phyloP scores from a whole-genome alignment of 1,140 invertebrate genomes.

The Nasonia giraulti region DNA sequence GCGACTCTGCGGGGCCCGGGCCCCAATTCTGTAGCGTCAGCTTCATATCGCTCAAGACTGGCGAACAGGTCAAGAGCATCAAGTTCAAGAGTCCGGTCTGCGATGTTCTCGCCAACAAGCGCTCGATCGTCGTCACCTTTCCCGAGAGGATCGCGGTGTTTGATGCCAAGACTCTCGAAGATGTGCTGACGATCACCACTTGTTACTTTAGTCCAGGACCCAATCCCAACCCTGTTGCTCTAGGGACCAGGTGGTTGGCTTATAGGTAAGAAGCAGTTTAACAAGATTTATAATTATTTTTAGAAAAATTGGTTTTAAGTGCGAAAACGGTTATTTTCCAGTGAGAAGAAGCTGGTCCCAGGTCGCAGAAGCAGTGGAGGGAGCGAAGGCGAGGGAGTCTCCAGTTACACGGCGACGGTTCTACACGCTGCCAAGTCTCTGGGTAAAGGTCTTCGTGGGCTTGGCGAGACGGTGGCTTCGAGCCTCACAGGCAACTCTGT shows the following conservation, averaged over 20 bases:
- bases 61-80: constrained; percentile 91
- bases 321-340: constrained; percentile 60
- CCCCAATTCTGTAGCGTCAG: constrained; percentile 90
- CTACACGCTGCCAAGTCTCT: constrained; percentile 95
- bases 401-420: constrained; percentile 96
- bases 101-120: constrained; percentile 89
- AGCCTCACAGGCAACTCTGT: constrained; percentile 84
- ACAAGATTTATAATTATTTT: too few relatives aligned
- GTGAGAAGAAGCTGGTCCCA: constrained; percentile 89
- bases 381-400: constrained; percentile 82
- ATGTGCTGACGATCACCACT: constrained; percentile 89
- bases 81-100: constrained; percentile 94
- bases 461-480: constrained; percentile 95
- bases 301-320: not conserved
- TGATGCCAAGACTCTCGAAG: constrained; percentile 90
- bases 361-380: constrained; percentile 91
- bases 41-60: constrained; percentile 92
- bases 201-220: constrained; percentile 91
- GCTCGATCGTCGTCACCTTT: constrained; percentile 90
- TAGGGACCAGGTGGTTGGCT: constrained; percentile 88
- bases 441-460: constrained; percentile 87
- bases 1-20: constrained; percentile 87
- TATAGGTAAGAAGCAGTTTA: constrained; percentile 71
- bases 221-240: constrained; percentile 90
- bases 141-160: constrained; percentile 93